A percentile compares a stretch with the other conserved stretches of the same genome.
phyloP scores from a whole-genome alignment of 2,888 invertebrate genomes.

The Hedya salicella region DNA sequence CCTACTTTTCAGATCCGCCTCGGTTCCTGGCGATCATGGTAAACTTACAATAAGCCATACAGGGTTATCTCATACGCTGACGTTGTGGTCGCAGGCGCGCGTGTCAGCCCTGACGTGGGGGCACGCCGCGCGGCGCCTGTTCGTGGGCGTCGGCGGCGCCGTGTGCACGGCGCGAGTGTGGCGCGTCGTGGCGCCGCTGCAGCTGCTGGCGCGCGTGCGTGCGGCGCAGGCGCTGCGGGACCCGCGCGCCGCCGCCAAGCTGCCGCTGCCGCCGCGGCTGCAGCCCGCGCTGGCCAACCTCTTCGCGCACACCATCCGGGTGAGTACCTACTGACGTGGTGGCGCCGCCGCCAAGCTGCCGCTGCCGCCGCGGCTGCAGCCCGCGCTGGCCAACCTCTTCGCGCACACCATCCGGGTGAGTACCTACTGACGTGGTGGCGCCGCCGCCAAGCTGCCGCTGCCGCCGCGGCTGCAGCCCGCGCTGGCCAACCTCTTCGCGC shows the following conservation, averaged over 20 bases:
- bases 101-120: slow-evolving; percentile 99
- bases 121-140: slow-evolving; percentile 97
- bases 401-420: slow-evolving; percentile 96
- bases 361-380: slow-evolving; percentile 94
- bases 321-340: too few relatives aligned
- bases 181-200: slow-evolving; percentile 94
- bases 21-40: too few relatives aligned
- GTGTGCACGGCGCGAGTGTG: slow-evolving; percentile 98
- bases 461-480: slow-evolving; percentile 94
- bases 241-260: slow-evolving; percentile 89
- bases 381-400: slow-evolving; percentile 93
- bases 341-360: slow-evolving; percentile 91
- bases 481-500: slow-evolving; percentile 94
- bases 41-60: too few relatives aligned
- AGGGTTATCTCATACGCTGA: too few relatives aligned
- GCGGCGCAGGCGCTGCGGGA: slow-evolving; percentile 90
- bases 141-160: slow-evolving; percentile 92
- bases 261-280: slow-evolving; percentile 95
- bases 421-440: too few relatives aligned
- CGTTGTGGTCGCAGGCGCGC: slow-evolving; percentile 83
- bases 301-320: slow-evolving; percentile 97
- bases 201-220: slow-evolving; percentile 93
- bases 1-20: too few relatives aligned
- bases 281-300: slow-evolving; percentile 93
- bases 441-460: slow-evolving; percentile 92